Percentiles rank a stretch among this genome's conserved stretches.
Evolutionary conservation across 2,113 vertebrate genomes (phyloP).

Genomic region (Gorsachius goisagi): DNA sequence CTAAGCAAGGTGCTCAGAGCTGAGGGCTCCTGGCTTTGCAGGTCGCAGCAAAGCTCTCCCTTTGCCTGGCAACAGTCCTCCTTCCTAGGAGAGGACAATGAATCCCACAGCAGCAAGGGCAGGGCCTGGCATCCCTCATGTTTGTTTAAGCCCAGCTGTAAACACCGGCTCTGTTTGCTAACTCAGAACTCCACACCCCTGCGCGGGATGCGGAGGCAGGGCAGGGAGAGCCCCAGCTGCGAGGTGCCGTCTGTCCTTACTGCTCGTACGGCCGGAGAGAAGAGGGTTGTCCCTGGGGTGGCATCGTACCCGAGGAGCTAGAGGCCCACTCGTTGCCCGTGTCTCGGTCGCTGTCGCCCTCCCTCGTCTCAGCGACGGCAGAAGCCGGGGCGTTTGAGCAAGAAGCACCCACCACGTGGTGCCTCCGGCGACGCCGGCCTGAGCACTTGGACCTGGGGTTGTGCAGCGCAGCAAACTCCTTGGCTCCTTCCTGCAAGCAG

Average conservation of each 20-base stretch:
- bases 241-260: neutral
- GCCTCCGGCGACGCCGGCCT: constrained; percentile 80
- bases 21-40: neutral
- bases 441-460: constrained; percentile 88
- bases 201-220: neutral
- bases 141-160: neutral
- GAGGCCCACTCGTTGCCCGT: constrained; percentile 86
- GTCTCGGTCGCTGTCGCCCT: constrained; percentile 92
- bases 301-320: constrained; percentile 88
- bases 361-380: constrained; percentile 80
- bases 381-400: constrained; percentile 76
- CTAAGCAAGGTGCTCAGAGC: neutral
- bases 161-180: neutral
- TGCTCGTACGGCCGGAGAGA: neutral
- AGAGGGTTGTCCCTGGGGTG: neutral
- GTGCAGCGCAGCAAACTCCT: constrained; percentile 92
- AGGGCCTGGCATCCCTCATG: neutral
- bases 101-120: neutral
- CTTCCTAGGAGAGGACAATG: neutral
- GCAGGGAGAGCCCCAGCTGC: neutral
- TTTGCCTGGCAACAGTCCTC: neutral
- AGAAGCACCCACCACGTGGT: constrained; percentile 76
- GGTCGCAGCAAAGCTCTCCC: neutral
- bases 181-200: neutral
- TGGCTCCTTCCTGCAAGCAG: constrained; percentile 90